Base-by-base conservation (phyloP, 2,888 invertebrate species). In the Hecatera dysodea region DNA sequence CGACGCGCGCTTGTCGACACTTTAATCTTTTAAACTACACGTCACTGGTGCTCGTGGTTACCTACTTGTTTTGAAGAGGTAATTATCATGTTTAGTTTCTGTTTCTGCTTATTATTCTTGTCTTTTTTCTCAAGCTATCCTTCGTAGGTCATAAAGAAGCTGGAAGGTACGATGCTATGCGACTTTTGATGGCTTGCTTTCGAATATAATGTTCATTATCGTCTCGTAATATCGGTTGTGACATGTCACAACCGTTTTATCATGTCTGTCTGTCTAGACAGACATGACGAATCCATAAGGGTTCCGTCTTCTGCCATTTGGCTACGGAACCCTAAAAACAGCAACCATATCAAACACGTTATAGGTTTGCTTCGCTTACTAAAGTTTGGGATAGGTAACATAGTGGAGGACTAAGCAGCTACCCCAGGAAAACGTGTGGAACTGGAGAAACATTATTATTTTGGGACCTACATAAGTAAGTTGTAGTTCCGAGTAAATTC, bases 1-100 rank as follows among this genome's bases (percentile, higher is more conserved):
- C 81, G 55, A 73, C 24, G 61, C 22, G 42, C 67, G 46, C 59
- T 46, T 46, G 80, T 46, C 42, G 44, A 39, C 60, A 36, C 22
- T 9, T 29, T 36, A 9, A 36, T 33, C 11, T 19, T 22, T 24
- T 2, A 27, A 36, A 7, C 22, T 36, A n/a, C 27, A 39, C 53
- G 44, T 39, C 27, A n/a, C n/a, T 39, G 44, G 44, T 29, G 36
- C 17, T 17, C 39, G 29, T 39, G 11, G 19, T 27, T 19, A 17
- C 9, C 17, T 39, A 22, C 12, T 15, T 27, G 50, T 8, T 22
- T 44, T 24, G 24, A 17, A 19, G 24, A 12, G 39, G 11, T 39
- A n/a, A 33, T 39, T 42, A 8, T 44, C 15, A 17, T 50, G 27
- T 46, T 52, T 17, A 29, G 5, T 3, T 22, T 46, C 7, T 0